phyloP scores from a whole-genome alignment of 2,797 vertebrate species.

The Babyrousa celebensis region DNA sequence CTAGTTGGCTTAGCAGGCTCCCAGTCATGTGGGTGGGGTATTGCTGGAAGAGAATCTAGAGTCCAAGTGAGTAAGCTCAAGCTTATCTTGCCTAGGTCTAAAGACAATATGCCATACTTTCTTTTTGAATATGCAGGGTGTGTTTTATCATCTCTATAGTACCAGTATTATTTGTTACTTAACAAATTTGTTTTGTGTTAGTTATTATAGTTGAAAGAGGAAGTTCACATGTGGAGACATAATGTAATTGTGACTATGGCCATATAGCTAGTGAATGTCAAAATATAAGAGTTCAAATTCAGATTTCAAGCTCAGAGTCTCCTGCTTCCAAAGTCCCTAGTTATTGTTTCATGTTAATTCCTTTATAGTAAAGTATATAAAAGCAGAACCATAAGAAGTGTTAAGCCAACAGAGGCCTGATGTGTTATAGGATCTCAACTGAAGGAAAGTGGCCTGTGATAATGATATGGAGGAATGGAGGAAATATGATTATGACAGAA shows the following conservation, averaged over 20 bases:
- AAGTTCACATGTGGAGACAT: neutral
- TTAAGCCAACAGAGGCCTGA: neutral
- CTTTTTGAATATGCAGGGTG: neutral
- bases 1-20: neutral
- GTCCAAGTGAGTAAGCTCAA: neutral
- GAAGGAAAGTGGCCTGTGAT: neutral
- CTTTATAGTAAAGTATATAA: neutral
- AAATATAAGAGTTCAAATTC: neutral
- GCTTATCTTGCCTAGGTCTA: neutral
- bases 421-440: neutral
- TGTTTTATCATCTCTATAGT: neutral
- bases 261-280: neutral
- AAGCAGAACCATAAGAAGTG: neutral
- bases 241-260: neutral
- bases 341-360: neutral
- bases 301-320: neutral
- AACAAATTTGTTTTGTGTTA: neutral
- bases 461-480: neutral
- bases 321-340: neutral
- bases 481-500: neutral
- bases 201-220: neutral
- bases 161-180: fast-evolving
- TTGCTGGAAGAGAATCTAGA: neutral
- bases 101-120: neutral
- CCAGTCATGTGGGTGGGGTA: fast-evolving